Evolutionary conservation across 2,113 vertebrate genomes (phyloP).

Genomic region (Hemicordylus capensis): DNA sequence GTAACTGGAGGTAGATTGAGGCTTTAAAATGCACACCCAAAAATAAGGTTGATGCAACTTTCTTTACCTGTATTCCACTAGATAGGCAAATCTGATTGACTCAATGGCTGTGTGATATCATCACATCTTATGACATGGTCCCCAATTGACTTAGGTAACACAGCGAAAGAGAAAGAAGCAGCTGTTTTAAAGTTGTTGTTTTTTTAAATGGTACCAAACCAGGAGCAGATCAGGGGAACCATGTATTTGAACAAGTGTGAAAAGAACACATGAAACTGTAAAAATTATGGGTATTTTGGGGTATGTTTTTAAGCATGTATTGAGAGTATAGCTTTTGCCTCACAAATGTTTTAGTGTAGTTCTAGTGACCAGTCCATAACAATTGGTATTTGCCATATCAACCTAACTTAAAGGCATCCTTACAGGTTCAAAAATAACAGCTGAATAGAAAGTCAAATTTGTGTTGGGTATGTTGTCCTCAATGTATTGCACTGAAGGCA

Average conservation of each 20-base stretch:
- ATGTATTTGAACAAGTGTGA: neutral
- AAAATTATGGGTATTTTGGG: neutral
- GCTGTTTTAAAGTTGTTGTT: neutral
- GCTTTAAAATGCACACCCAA: neutral
- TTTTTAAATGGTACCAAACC: neutral
- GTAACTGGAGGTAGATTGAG: neutral
- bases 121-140: neutral
- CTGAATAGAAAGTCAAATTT: neutral
- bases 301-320: neutral
- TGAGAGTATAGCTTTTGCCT: neutral
- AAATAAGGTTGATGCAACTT: neutral
- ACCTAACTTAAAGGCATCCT: neutral
- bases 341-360: neutral
- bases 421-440: neutral
- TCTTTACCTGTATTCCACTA: neutral
- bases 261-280: neutral
- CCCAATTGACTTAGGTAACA: too few species aligned
- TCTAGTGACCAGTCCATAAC: neutral
- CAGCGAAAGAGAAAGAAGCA: neutral
- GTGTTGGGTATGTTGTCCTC: neutral
- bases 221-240: neutral
- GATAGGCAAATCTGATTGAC: neutral
- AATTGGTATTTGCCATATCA: neutral
- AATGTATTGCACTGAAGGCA: neutral
- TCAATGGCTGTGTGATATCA: neutral